phyloP scores from a whole-genome alignment of 1,140 invertebrate genomes.

The Zeugodacus cucurbitae region DNA sequence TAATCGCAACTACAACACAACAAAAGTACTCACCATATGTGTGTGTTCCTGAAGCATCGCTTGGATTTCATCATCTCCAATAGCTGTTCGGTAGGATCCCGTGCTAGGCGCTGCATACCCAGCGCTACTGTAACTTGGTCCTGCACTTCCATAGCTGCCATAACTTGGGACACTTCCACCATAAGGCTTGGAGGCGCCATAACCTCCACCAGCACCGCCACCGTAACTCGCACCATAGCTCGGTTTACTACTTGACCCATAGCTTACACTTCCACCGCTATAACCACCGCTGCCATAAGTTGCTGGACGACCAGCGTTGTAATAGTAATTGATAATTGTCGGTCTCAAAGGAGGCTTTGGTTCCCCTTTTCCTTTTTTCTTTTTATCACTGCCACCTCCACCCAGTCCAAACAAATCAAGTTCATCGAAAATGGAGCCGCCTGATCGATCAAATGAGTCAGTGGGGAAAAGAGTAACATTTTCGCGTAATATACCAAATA shows the following conservation, averaged over 20 bases:
- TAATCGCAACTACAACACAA: slow-evolving; percentile 48
- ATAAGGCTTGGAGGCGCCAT: neutral
- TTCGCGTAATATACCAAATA: slow-evolving; percentile 55
- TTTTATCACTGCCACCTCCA: neutral
- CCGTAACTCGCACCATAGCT: slow-evolving; percentile 19
- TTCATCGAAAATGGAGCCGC: slow-evolving; percentile 45
- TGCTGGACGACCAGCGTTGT: neutral
- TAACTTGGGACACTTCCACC: neutral
- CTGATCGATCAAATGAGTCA: slow-evolving; percentile 50
- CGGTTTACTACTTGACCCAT: neutral
- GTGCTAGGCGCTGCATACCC: slow-evolving; percentile 27
- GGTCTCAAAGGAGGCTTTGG: neutral
- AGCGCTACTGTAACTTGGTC: slow-evolving; percentile 29
- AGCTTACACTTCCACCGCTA: neutral
- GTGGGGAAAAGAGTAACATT: slow-evolving; percentile 44
- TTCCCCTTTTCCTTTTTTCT: neutral
- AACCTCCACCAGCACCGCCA: slow-evolving; percentile 44
- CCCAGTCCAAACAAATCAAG: neutral
- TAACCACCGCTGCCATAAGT: neutral
- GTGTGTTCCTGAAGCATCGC: slow-evolving; percentile 51
- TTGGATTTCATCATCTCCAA: slow-evolving; percentile 60
- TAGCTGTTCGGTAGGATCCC: slow-evolving; percentile 52
- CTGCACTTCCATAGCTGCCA: neutral
- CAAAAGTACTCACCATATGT: slow-evolving; percentile 49
- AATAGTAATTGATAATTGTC: slow-evolving; percentile 42